phyloP scores from a whole-genome alignment of 30 jellyfish, hydroid and myxozoan species.

The Hydra vulgaris region DNA sequence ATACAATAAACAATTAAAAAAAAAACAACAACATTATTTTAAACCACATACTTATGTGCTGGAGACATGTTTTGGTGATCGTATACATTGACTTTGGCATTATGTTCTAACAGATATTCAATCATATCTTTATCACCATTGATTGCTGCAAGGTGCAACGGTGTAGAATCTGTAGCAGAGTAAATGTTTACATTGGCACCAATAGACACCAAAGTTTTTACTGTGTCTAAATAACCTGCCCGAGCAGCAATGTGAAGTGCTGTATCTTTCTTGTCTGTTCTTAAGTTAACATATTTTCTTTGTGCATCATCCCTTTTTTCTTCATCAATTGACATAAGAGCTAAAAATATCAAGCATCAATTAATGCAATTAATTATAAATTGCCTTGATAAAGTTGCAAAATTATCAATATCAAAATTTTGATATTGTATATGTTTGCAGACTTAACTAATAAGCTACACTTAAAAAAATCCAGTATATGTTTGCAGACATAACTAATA shows the following conservation, averaged over 20 bases:
- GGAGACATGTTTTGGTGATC: slow-evolving; percentile 82
- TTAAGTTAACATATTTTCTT: slow-evolving; percentile 33
- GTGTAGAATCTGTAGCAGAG: slow-evolving; percentile 62
- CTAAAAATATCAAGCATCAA: too few species aligned
- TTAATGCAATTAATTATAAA: too few species aligned
- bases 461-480: too few species aligned
- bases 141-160: slow-evolving; percentile 89
- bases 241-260: slow-evolving; percentile 89
- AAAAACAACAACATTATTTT: too few species aligned
- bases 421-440: too few species aligned
- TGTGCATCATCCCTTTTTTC: slow-evolving; percentile 37
- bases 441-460: too few species aligned
- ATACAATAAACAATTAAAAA: too few species aligned
- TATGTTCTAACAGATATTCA: slow-evolving; percentile 22
- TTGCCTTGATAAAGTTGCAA: too few species aligned
- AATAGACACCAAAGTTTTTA: slow-evolving; percentile 41
- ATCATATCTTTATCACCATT: slow-evolving; percentile 64
- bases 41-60: slow-evolving; percentile 62
- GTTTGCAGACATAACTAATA: too few species aligned
- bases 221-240: slow-evolving; percentile 65
- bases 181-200: slow-evolving; percentile 81
- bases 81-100: slow-evolving; percentile 64
- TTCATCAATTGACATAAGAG: slow-evolving; percentile 20
- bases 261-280: slow-evolving; percentile 54
- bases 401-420: too few species aligned